Evolutionary conservation across 1,140 invertebrate genomes (phyloP).

Genomic region (Bombus superbus): DNA sequence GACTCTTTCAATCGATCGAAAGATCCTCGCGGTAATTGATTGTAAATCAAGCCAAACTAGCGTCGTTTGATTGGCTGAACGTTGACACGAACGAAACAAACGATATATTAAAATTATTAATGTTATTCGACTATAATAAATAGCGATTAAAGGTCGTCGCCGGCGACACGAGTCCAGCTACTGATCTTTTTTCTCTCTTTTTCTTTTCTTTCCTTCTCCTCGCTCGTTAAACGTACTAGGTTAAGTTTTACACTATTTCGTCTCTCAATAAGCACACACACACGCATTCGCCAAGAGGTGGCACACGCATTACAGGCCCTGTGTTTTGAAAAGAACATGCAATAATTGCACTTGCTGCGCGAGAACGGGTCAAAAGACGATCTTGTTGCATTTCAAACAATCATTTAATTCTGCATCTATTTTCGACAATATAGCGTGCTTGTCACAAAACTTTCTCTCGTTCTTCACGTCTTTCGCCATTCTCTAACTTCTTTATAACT

Average conservation of each 20-base stretch:
- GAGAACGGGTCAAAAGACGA: conserved; percentile 22
- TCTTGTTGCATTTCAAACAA: not conserved
- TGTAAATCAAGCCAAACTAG: conserved; percentile 26
- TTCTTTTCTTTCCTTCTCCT: conserved; percentile 6
- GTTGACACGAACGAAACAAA: not conserved
- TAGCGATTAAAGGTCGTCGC: conserved; percentile 30
- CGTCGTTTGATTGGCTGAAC: conserved; percentile 7
- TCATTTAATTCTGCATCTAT: not conserved
- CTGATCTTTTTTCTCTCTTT: conserved; percentile 27
- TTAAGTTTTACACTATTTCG: conserved; percentile 50
- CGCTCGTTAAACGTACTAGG: not conserved
- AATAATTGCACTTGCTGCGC: conserved; percentile 20
- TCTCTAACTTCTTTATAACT: not conserved
- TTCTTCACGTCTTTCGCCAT: not conserved
- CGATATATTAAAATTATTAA: not conserved
- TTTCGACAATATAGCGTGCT: not conserved
- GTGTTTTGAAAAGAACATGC: conserved; percentile 8
- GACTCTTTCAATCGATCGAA: not conserved
- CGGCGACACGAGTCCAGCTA: conserved; percentile 47
- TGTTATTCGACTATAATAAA: conserved; percentile 8
- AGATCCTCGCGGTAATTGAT: not conserved
- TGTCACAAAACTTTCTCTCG: not conserved
- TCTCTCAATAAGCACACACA: conserved; percentile 35
- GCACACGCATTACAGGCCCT: conserved; percentile 37
- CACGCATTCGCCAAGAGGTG: conserved; percentile 29